A percentile compares a stretch with the other conserved stretches of the same genome.
phyloP scores from a whole-genome alignment of 2,113 vertebrate genomes.

The Spea multiplicata region DNA sequence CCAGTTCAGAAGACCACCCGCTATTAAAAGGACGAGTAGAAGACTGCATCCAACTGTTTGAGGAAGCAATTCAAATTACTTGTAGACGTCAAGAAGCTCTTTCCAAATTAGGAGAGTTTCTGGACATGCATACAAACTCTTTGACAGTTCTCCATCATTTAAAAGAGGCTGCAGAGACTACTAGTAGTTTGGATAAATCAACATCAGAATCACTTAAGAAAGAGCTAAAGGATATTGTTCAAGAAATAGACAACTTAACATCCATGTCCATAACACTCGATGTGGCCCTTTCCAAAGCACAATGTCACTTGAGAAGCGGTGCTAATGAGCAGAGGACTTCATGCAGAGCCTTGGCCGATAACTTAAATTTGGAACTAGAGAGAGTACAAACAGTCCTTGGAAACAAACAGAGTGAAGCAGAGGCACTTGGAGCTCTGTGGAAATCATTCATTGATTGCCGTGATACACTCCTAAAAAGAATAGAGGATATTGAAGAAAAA shows the following conservation, averaged over 20 bases:
- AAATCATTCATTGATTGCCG: slow-evolving; percentile 77
- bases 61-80: slow-evolving; percentile 76
- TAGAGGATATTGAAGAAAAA: slow-evolving; percentile 81
- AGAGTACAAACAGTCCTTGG: slow-evolving; percentile 81
- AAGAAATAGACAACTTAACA: slow-evolving; percentile 72
- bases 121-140: slow-evolving; percentile 61
- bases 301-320: slow-evolving; percentile 72
- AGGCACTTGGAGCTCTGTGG: slow-evolving; percentile 73
- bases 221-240: slow-evolving; percentile 64
- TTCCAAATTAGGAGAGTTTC: slow-evolving; percentile 68
- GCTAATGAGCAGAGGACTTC: slow-evolving; percentile 74
- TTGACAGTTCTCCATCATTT: slow-evolving; percentile 63
- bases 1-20: slow-evolving; percentile 70
- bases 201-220: slow-evolving; percentile 74
- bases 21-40: slow-evolving; percentile 73
- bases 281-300: slow-evolving; percentile 79
- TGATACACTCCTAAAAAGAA: slow-evolving; percentile 78
- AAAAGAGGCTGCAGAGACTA: slow-evolving; percentile 74
- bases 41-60: slow-evolving; percentile 81
- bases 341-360: slow-evolving; percentile 76
- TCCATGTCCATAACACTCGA: slow-evolving; percentile 76
- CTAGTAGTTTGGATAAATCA: slow-evolving; percentile 75
- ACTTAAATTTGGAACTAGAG: slow-evolving; percentile 73
- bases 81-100: slow-evolving; percentile 72
- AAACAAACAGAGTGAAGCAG: slow-evolving; percentile 89